These are phyloP conservation scores for Melanchra persicariae DNA, from an alignment of 2,888 invertebrate genomes.

Conservation along the genomic window DNA sequence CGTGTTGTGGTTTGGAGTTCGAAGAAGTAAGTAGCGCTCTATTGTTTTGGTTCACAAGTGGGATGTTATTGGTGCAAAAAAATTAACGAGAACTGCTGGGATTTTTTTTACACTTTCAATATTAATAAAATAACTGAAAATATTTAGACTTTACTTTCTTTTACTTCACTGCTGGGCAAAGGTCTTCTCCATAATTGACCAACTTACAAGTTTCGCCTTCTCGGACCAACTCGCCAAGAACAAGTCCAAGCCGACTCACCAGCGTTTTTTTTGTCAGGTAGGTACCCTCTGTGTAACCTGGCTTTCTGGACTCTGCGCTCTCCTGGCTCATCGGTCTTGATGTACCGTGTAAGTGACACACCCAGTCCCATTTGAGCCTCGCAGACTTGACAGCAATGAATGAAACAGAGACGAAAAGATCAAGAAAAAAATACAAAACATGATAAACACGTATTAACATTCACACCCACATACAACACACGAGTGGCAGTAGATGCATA, in stretches of 20 bases:
- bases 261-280: too few species aligned
- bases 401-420: background rate
- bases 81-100: background rate
- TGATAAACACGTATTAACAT: constrained; percentile 29
- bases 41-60: constrained; percentile 1
- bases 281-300: too few species aligned
- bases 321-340: background rate
- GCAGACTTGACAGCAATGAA: background rate
- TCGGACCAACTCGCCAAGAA: too few species aligned
- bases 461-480: constrained; percentile 14
- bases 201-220: too few species aligned
- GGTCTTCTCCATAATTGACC: too few species aligned
- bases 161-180: background rate
- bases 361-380: background rate
- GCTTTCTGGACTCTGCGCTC: too few species aligned
- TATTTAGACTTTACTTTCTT: background rate
- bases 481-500: constrained; percentile 44
- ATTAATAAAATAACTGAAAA: too few species aligned
- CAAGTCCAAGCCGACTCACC: too few species aligned
- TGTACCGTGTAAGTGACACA: background rate
- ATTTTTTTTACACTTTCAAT: background rate
- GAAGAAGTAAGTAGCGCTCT: constrained; percentile 13
- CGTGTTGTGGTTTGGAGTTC: constrained; percentile 21
- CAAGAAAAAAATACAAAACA: background rate
- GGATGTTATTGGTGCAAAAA: background rate